These are phyloP conservation scores for Manduca sexta DNA, from an alignment of 1,140 invertebrate genomes.

Conservation along the genomic window DNA sequence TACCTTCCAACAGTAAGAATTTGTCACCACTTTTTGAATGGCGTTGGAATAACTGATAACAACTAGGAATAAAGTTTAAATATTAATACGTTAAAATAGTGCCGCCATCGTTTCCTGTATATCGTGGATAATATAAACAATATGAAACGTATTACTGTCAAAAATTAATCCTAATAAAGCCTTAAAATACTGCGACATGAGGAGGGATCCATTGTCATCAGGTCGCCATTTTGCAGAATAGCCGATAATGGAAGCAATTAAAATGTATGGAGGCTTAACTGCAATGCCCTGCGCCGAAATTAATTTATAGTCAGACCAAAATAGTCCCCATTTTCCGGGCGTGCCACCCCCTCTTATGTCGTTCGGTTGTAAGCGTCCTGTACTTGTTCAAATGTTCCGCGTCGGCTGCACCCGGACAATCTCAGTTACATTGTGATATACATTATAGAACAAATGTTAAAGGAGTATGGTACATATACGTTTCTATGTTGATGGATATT, in stretches of 20 bases:
- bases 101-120: background rate
- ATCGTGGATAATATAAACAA: background rate
- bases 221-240: conserved; percentile 56
- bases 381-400: conserved; percentile 3
- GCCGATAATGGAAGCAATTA: conserved; percentile 69
- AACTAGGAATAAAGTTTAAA: too few relatives aligned
- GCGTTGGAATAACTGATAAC: too few relatives aligned
- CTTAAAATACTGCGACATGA: conserved; percentile 37
- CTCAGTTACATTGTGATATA: too few relatives aligned
- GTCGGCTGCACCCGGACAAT: conserved; percentile 20
- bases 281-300: conserved; percentile 62
- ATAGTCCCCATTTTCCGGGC: conserved; percentile 51
- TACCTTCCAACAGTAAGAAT: too few relatives aligned
- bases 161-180: conserved; percentile 29
- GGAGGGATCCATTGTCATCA: conserved; percentile 43
- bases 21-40: too few relatives aligned
- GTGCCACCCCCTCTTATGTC: conserved; percentile 32
- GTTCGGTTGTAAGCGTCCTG: conserved; percentile 22
- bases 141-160: conserved; percentile 1
- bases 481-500: too few relatives aligned
- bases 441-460: too few relatives aligned
- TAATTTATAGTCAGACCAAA: conserved; percentile 67
- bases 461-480: too few relatives aligned
- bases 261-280: conserved; percentile 70
- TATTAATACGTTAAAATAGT: too few relatives aligned